These are phyloP conservation scores for Palythoa grandiflora DNA, from an alignment of 92 coral and sea anemone genomes.

Conservation along the genomic window DNA sequence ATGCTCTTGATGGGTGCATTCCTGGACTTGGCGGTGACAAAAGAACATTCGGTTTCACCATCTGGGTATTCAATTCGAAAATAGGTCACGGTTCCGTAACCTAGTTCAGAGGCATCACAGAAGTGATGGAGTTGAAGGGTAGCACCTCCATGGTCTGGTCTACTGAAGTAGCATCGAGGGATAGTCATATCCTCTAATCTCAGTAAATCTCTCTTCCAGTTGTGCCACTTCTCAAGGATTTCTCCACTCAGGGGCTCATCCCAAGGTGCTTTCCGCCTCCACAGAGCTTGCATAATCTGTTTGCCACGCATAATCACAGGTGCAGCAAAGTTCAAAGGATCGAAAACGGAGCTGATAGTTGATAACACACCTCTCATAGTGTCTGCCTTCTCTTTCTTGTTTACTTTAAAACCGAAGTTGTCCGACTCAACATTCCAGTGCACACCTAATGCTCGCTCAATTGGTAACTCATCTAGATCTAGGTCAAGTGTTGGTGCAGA, in stretches of 20 bases:
- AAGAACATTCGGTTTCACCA: constrained; percentile 58
- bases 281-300: constrained; percentile 58
- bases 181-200: constrained; percentile 12
- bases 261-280: constrained; percentile 60
- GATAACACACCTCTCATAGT: constrained; percentile 69
- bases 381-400: constrained; percentile 44
- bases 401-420: constrained; percentile 59
- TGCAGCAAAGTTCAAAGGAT: constrained; percentile 55
- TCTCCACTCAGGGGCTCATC: constrained; percentile 49
- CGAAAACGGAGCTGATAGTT: constrained; percentile 54
- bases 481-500: constrained; percentile 46
- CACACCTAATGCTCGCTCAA: constrained; percentile 61
- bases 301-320: constrained; percentile 67
- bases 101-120: constrained; percentile 62
- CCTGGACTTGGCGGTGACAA: constrained; percentile 72
- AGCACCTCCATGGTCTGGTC: constrained; percentile 26
- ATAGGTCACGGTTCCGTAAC: constrained; percentile 68
- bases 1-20: constrained; percentile 66
- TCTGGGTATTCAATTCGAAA: constrained; percentile 63
- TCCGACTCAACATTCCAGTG: constrained; percentile 66
- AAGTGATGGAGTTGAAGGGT: constrained; percentile 52
- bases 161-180: constrained; percentile 52
- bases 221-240: constrained; percentile 38
- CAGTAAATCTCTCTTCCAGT: constrained; percentile 44
- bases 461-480: constrained; percentile 62